These are phyloP conservation scores for Perca flavescens DNA, from an alignment of 2,113 vertebrate genomes.

Conservation along the genomic window DNA sequence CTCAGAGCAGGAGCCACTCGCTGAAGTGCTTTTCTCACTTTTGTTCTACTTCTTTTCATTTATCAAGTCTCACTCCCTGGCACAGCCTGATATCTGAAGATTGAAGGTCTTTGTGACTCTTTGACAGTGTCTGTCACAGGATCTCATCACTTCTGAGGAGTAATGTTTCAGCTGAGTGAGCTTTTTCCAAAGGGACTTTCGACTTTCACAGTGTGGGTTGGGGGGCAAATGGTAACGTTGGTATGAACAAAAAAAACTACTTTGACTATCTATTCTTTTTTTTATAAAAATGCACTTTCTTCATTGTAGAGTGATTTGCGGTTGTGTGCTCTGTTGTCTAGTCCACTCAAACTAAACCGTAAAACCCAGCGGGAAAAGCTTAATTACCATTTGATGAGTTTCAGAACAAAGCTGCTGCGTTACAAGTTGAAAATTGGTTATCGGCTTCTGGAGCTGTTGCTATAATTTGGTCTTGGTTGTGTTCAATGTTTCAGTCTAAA, in stretches of 20 bases:
- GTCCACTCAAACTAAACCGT: constrained; percentile 34
- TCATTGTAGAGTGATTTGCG: constrained; percentile 5
- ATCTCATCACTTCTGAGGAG: constrained; percentile 55
- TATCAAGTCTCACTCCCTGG: constrained; percentile 61
- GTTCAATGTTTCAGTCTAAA: constrained; percentile 76
- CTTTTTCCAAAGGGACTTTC: constrained; percentile 35
- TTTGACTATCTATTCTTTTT: constrained; percentile 6
- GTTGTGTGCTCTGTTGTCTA: constrained; percentile 21
- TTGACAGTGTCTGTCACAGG: constrained; percentile 63
- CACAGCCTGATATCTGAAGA: constrained; percentile 66
- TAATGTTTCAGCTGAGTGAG: constrained; percentile 75
- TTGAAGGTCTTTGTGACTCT: constrained; percentile 63
- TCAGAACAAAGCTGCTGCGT: constrained; percentile 65
- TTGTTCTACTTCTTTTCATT: constrained; percentile 68
- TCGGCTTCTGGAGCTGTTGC: constrained; percentile 65
- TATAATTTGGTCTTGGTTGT: constrained; percentile 72
- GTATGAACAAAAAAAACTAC: no score
- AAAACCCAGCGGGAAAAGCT: constrained; percentile 44
- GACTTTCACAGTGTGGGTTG: not conserved
- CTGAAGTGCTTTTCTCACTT: constrained; percentile 62
- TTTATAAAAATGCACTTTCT: not conserved
- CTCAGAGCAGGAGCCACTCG: constrained; percentile 52
- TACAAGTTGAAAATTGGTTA: constrained; percentile 77
- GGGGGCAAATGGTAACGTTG: not conserved
- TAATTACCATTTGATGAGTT: constrained; percentile 77